Conservation (phyloP, 2,797 vertebrate species). For the Garrulus glandarius region DNA sequence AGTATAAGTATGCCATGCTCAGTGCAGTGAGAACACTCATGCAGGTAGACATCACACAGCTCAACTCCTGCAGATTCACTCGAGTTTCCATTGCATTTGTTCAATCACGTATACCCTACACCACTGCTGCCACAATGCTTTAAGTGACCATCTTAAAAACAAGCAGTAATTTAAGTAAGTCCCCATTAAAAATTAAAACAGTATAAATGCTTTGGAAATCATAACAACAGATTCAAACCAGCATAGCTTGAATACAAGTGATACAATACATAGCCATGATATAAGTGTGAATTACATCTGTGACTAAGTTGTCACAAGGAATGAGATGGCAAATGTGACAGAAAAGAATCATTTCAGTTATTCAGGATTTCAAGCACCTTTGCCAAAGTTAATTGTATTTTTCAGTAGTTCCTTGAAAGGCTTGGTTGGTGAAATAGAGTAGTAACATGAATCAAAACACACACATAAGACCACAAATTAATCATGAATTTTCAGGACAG, state of each 20-base stretch:
- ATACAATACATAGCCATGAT: not conserved
- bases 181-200: not conserved
- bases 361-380: not conserved
- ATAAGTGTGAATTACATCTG: not conserved
- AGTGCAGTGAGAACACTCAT: not conserved
- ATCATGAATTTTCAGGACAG: not conserved
- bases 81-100: fast-evolving
- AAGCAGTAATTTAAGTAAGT: not conserved
- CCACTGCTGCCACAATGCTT: not conserved
- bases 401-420: not conserved
- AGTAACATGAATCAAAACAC: not conserved
- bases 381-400: not conserved
- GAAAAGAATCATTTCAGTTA: not conserved
- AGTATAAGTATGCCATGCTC: not conserved
- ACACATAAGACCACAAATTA: not conserved
- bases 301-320: not conserved
- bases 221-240: not conserved
- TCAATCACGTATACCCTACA: not conserved
- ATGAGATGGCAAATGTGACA: not conserved
- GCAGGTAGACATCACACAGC: not conserved
- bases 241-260: not conserved
- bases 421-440: not conserved
- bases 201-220: not conserved
- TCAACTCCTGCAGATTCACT: not conserved
- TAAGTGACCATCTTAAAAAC: not conserved